These are phyloP conservation scores for Pycnomerus fuliginosus DNA, from an alignment of 2,888 invertebrate genomes.

Conservation along the genomic window DNA sequence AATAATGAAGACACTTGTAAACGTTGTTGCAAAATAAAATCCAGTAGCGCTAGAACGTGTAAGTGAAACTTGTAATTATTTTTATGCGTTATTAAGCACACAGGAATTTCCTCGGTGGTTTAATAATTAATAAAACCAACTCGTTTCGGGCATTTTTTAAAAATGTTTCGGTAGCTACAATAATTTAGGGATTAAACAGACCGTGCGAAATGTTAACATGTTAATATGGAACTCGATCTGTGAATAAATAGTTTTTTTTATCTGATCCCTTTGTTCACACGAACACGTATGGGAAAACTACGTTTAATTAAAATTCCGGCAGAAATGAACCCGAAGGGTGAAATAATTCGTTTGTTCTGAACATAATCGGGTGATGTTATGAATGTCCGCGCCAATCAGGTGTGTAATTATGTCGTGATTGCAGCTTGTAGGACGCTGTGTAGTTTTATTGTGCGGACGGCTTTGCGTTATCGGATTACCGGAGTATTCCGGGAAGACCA, in stretches of 20 bases:
- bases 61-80: too few relatives aligned
- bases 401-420: constrained; percentile 20
- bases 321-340: not conserved
- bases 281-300: constrained; percentile 21
- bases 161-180: too few relatives aligned
- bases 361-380: constrained; percentile 12
- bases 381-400: constrained; percentile 16
- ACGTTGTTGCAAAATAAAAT: too few relatives aligned
- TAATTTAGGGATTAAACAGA: too few relatives aligned
- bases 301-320: constrained; percentile 3
- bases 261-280: constrained; percentile 31
- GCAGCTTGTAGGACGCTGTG: constrained; percentile 14
- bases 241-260: constrained; percentile 26
- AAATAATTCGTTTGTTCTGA: constrained; percentile 2
- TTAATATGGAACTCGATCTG: constrained; percentile 28
- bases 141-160: too few relatives aligned
- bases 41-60: too few relatives aligned
- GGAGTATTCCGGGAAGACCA: not conserved
- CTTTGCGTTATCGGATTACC: constrained; percentile 15
- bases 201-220: constrained; percentile 30
- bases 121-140: too few relatives aligned
- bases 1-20: too few relatives aligned
- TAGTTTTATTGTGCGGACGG: constrained; percentile 16
- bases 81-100: too few relatives aligned
- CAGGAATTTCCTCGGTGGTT: too few relatives aligned